Percentiles rank a stretch among this genome's conserved stretches.
phyloP scores from a whole-genome alignment of 2,888 invertebrate genomes.

The Oscheius sp. region DNA sequence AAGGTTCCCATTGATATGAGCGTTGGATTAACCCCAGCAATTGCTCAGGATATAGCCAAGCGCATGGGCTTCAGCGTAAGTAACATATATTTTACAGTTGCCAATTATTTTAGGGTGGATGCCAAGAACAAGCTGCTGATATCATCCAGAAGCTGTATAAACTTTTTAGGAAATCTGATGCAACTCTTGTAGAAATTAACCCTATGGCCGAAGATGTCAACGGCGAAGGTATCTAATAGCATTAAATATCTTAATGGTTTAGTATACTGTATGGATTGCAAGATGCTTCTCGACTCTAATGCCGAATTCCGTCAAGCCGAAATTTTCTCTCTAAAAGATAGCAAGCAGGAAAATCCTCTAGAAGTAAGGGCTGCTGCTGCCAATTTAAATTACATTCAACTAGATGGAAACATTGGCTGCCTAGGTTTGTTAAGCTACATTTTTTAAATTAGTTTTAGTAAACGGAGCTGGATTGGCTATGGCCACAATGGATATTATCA shows the following conservation, averaged over 20 bases:
- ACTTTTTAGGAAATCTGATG: conserved; percentile 88
- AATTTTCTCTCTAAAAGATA: conserved; percentile 79
- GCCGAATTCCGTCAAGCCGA: conserved; percentile 86
- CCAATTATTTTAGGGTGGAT: conserved; percentile 46
- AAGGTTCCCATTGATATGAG: conserved; percentile 72
- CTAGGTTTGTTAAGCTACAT: conserved; percentile 74
- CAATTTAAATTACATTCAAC: conserved; percentile 93
- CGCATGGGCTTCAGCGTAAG: conserved; percentile 67
- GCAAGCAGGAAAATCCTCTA: conserved; percentile 53
- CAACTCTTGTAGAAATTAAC: conserved; percentile 96
- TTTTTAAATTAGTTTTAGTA: conserved; percentile 76
- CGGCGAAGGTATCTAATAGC: conserved; percentile 73
- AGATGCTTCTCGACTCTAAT: conserved; percentile 97
- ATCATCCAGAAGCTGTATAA: conserved; percentile 76
- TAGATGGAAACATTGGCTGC: conserved; percentile 96
- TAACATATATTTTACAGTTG: background rate
- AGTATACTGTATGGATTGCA: conserved; percentile 88
- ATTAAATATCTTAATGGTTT: conserved; percentile 2
- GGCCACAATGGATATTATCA: conserved; percentile 99
- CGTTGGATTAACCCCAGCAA: conserved; percentile 60
- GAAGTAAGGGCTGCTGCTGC: conserved; percentile 84
- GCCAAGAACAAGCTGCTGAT: conserved; percentile 62
- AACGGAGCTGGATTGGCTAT: conserved; percentile 99
- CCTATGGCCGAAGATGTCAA: conserved; percentile 94
- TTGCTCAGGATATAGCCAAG: conserved; percentile 62